Evolutionary conservation across 1,140 invertebrate species (phyloP).

Genomic region (Thaumatotibia leucotreta): DNA sequence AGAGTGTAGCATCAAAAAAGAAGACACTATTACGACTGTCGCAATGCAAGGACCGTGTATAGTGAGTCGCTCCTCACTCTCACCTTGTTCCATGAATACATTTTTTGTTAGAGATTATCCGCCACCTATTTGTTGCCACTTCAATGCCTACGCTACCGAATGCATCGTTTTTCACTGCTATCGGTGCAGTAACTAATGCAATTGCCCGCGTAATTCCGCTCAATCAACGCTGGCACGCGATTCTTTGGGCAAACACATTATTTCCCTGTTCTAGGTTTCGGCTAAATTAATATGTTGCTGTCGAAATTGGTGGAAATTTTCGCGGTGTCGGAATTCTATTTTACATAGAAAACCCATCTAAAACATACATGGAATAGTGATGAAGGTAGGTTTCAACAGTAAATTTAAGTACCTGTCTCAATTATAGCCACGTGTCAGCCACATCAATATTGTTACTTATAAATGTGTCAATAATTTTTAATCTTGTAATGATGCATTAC

Average conservation of each 20-base stretch:
- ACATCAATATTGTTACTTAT: no score
- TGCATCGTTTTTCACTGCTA: neutral
- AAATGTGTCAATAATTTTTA: no score
- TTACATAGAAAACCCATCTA: neutral
- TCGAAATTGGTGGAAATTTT: neutral
- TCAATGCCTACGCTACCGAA: neutral
- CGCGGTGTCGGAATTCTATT: neutral
- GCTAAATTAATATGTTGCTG: neutral
- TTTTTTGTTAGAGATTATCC: no score
- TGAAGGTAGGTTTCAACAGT: neutral
- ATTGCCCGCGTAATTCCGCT: neutral
- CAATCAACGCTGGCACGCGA: neutral
- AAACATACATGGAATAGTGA: neutral
- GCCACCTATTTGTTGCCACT: no score
- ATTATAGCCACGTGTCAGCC: no score
- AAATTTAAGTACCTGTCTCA: neutral
- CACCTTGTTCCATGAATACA: no score
- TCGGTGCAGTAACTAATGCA: neutral
- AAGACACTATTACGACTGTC: no score
- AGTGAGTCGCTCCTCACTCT: no score
- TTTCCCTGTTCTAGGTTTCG: neutral
- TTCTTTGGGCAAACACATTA: neutral
- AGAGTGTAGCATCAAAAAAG: no score
- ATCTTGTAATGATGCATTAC: no score
- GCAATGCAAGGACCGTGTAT: no score